Evolutionary conservation across 2,113 vertebrate genomes (phyloP).

Genomic region (Stigmatopora nigra): DNA sequence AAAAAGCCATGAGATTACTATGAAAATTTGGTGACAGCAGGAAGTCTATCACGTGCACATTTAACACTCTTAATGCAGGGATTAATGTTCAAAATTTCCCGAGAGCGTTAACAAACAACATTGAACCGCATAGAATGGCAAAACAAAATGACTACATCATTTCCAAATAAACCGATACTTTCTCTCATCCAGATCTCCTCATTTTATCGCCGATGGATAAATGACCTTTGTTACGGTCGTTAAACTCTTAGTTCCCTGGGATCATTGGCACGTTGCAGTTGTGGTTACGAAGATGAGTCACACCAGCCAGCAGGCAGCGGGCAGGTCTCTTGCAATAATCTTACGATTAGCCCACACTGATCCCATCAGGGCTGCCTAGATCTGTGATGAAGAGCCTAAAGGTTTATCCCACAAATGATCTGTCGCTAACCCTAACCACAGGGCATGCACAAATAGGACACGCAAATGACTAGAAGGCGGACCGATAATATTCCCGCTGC

Average conservation of each 20-base stretch:
- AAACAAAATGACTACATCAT: neutral
- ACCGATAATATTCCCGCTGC: slow-evolving; percentile 1
- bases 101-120: slow-evolving; percentile 14
- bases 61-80: slow-evolving; percentile 38
- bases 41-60: slow-evolving; percentile 32
- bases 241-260: slow-evolving; percentile 16
- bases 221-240: neutral
- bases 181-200: neutral
- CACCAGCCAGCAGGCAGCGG: slow-evolving; percentile 57
- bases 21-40: slow-evolving; percentile 29
- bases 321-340: slow-evolving; percentile 58
- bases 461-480: neutral
- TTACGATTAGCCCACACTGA: slow-evolving; percentile 61
- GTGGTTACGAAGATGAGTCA: slow-evolving; percentile 58
- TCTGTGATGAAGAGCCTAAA: slow-evolving; percentile 57
- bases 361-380: slow-evolving; percentile 67
- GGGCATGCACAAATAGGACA: slow-evolving; percentile 6
- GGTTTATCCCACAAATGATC: slow-evolving; percentile 49
- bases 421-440: slow-evolving; percentile 18
- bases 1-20: slow-evolving; percentile 27
- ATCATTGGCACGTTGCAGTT: slow-evolving; percentile 29
- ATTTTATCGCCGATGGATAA: neutral
- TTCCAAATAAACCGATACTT: neutral
- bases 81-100: slow-evolving; percentile 41
- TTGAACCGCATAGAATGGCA: slow-evolving; percentile 14